Conservation (phyloP, 1,140 invertebrate genomes). For the Magallana angulata region DNA sequence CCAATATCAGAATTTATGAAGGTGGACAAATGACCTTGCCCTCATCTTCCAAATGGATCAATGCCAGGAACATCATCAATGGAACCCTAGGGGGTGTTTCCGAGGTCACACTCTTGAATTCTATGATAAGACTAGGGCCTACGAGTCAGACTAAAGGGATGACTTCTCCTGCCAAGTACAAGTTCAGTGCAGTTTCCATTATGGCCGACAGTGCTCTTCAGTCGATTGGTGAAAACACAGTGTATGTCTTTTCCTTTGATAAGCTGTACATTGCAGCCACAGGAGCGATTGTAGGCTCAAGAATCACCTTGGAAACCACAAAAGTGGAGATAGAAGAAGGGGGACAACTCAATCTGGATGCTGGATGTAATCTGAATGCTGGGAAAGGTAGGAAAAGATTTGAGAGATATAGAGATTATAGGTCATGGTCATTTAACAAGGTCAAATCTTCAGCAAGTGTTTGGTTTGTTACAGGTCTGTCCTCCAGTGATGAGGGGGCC, state of each 20-base stretch:
- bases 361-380: not conserved
- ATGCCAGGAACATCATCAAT: conserved; percentile 60
- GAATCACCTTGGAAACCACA: conserved; percentile 43
- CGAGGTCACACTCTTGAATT: conserved; percentile 57
- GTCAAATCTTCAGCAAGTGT: no score
- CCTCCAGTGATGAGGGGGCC: conserved; percentile 57
- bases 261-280: not conserved
- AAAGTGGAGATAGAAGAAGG: conserved; percentile 61
- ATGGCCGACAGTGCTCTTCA: not conserved
- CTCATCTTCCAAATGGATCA: conserved; percentile 62
- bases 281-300: not conserved
- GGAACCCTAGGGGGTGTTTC: conserved; percentile 66
- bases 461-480: not conserved
- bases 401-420: no score
- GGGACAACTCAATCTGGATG: conserved; percentile 58
- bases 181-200: not conserved
- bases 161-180: not conserved
- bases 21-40: conserved; percentile 64
- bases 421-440: no score
- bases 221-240: not conserved
- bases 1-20: conserved; percentile 63
- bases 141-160: conserved; percentile 46
- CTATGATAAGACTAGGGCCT: conserved; percentile 53
- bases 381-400: no score
- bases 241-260: not conserved